Percentiles rank a stretch among this genome's conserved stretches.
Evolutionary conservation across 2,113 vertebrate species (phyloP).

Genomic region (Notechis scutatus): DNA sequence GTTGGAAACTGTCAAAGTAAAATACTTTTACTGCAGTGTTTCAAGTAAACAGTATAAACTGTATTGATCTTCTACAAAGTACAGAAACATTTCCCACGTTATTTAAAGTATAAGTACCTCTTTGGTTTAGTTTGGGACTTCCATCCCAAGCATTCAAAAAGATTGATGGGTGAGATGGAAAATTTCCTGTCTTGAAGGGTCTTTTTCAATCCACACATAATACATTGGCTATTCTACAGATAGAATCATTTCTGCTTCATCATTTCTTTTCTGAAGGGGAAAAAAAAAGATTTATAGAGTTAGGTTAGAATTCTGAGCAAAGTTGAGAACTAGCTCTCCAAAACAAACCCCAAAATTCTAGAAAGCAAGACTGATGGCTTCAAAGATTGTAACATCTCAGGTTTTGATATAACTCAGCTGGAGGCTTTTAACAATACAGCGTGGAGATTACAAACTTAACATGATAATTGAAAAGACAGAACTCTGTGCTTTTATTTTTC

Average conservation of each 20-base stretch:
- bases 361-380: conserved; percentile 17
- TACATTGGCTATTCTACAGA: conserved; percentile 23
- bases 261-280: conserved; percentile 7
- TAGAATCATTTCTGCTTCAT: conserved; percentile 37
- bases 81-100: conserved; percentile 53
- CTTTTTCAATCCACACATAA: conserved; percentile 41
- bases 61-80: conserved; percentile 68
- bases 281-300: conserved; percentile 2
- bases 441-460: neutral
- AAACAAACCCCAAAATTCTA: conserved; percentile 21
- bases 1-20: conserved; percentile 57
- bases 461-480: neutral
- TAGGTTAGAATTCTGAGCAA: conserved; percentile 5
- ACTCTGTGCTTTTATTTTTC: neutral
- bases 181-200: conserved; percentile 34
- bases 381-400: conserved; percentile 3
- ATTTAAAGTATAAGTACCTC: conserved; percentile 66
- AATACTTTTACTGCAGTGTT: conserved; percentile 58
- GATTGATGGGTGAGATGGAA: neutral
- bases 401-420: conserved; percentile 3
- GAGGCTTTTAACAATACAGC: conserved; percentile 7
- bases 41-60: conserved; percentile 59
- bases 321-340: conserved; percentile 22
- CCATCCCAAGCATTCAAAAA: conserved; percentile 40
- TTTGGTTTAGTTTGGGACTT: conserved; percentile 60